Evolutionary conservation across 2,888 invertebrate genomes (phyloP), one percentile per base, ranked within the genome.

Genomic region (Drosophila limbata): DNA sequence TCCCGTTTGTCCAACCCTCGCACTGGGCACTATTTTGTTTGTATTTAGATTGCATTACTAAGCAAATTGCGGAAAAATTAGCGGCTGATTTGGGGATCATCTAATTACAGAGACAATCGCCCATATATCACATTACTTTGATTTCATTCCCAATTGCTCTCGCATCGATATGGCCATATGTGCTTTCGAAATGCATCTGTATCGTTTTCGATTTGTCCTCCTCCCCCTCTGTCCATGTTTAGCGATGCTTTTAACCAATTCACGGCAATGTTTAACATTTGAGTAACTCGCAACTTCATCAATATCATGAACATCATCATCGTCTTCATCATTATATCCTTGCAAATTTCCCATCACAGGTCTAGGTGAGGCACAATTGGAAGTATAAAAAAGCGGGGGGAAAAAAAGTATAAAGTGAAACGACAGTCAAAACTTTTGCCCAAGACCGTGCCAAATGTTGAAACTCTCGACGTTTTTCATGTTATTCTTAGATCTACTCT

Each of bases 11-110:
- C n/a, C 69, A 77, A 68, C 77, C 79, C 69, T 69, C 80, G 40
- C 5, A 8, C 50, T 25, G 40, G 37, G 48, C 56, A 75, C 70
- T 74, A 82, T 84, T 87, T 84, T 87, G 89, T 87, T 87, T 86
- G 84, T 90, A 90, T 91, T 91, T 90, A 90, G 92, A 92, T 92
- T 92, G 89, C 90, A 92, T 92, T 93, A 93, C 90, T 86, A 91
- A 91, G 91, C 91, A 92, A 93, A 93, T 93, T 93, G 92, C 92
- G 93, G 92, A 92, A 92, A 93, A 93, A 93, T 93, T 93, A 93
- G 93, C 92, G 92, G 92, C 92, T 92, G 92, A 92, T 92, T 92
- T 91, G 85, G 89, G 91, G 91, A 91, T 92, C 92, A 92, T 92
- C 91, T 92, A 92, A 92, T 92, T 92, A 91, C 69, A 68, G 69